A percentile compares a stretch with the other conserved stretches of the same genome.
Conservation (phyloP, 2,888 invertebrate species). For the Opisthograptis luteolata region DNA sequence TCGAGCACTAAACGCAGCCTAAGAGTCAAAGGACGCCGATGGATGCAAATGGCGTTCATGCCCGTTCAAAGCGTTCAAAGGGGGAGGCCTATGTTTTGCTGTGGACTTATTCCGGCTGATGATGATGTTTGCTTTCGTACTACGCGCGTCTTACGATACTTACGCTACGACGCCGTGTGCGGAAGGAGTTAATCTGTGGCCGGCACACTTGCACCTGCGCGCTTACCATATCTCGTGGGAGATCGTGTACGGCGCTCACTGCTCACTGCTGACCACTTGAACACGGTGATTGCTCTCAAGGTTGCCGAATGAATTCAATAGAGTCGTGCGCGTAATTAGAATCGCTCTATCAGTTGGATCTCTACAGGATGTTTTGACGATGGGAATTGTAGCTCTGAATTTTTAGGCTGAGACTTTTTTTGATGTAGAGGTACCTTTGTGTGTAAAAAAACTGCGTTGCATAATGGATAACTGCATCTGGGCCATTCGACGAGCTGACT, state of each 20-base stretch:
- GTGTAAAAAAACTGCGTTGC: too few relatives aligned
- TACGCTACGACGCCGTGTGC: too few relatives aligned
- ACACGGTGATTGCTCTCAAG: constrained; percentile 14
- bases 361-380: constrained; percentile 8
- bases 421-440: not conserved
- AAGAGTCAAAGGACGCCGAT: too few relatives aligned
- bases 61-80: too few relatives aligned
- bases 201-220: constrained; percentile 9
- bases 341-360: constrained; percentile 6
- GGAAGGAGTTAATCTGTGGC: not conserved
- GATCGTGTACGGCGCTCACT: constrained; percentile 10
- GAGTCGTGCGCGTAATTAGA: constrained; percentile 15
- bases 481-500: too few relatives aligned
- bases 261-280: constrained; percentile 1
- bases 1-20: too few relatives aligned
- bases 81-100: too few relatives aligned
- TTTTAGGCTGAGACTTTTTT: not conserved
- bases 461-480: too few relatives aligned
- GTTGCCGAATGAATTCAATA: constrained; percentile 17
- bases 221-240: constrained; percentile 19
- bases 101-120: too few relatives aligned
- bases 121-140: too few relatives aligned
- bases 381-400: not conserved
- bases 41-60: too few relatives aligned
- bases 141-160: too few relatives aligned